These are phyloP conservation scores for Metopolophium dirhodum DNA, from an alignment of 1,140 invertebrate genomes.

Conservation along the genomic window DNA sequence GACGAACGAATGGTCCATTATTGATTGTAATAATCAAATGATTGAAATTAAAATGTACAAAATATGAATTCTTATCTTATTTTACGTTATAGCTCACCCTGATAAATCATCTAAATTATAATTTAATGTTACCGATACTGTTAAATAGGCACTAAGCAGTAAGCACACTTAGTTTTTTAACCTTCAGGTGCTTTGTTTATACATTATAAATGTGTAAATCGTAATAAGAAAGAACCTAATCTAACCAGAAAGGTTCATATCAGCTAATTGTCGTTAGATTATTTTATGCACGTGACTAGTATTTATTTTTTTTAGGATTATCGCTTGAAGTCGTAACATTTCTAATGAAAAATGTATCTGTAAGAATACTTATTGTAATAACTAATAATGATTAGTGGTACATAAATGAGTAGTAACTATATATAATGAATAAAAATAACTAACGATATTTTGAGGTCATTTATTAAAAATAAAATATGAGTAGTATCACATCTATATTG, in stretches of 20 bases:
- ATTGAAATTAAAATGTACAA: neutral
- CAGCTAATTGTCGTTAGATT: slow-evolving; percentile 15
- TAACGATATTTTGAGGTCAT: neutral
- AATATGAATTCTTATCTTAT: neutral
- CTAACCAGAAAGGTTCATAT: neutral
- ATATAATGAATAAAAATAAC: neutral
- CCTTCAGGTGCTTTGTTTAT: neutral
- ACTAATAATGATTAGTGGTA: neutral
- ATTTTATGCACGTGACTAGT: neutral
- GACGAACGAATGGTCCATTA: neutral
- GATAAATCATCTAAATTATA: neutral
- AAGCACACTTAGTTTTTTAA: neutral
- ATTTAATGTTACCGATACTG: neutral
- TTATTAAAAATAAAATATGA: neutral
- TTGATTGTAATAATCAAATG: neutral
- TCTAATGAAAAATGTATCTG: neutral
- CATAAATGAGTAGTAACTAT: neutral
- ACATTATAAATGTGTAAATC: neutral
- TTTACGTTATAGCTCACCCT: neutral
- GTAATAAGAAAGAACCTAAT: neutral
- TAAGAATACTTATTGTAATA: neutral
- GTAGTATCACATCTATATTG: neutral
- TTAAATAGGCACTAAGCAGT: neutral
- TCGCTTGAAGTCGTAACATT: neutral
- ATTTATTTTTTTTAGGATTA: neutral